These are phyloP conservation scores for Papilio xuthus DNA, from an alignment of 1,140 invertebrate species.

Conservation along the genomic window DNA sequence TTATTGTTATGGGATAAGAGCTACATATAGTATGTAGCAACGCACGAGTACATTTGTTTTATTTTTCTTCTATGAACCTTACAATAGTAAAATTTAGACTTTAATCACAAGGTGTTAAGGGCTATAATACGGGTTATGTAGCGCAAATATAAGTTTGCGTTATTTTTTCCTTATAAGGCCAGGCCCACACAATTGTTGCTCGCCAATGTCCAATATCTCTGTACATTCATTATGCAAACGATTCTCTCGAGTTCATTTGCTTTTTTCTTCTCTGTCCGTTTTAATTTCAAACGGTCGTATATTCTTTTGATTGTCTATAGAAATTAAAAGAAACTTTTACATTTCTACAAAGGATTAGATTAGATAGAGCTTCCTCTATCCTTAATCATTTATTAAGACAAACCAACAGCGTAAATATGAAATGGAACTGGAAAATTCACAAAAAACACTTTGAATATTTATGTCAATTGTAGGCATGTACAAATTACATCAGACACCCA, in stretches of 20 bases:
- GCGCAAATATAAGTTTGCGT: conserved; percentile 37
- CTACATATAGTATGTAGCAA: conserved; percentile 25
- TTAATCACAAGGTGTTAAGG: conserved; percentile 7
- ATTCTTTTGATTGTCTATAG: conserved; percentile 52
- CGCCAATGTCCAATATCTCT: conserved; percentile 59
- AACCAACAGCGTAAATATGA: too few relatives aligned
- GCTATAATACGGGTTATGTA: neutral
- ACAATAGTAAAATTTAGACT: neutral
- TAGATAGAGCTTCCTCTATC: neutral
- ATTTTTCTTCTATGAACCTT: conserved; percentile 11
- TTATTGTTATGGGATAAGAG: conserved; percentile 30
- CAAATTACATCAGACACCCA: too few relatives aligned
- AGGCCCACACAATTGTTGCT: conserved; percentile 51
- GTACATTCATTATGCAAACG: conserved; percentile 68
- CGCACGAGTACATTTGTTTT: conserved; percentile 27
- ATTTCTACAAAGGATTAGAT: conserved; percentile 23
- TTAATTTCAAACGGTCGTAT: conserved; percentile 59
- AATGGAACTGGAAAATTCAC: too few relatives aligned
- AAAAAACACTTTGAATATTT: too few relatives aligned
- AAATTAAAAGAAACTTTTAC: conserved; percentile 43
- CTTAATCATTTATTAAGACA: too few relatives aligned
- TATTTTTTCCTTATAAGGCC: conserved; percentile 47
- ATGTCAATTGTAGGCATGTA: too few relatives aligned
- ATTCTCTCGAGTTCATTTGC: conserved; percentile 48
- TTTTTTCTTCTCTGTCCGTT: conserved; percentile 52